Percentiles rank a stretch among this genome's conserved stretches.
Evolutionary conservation across 1,140 invertebrate species (phyloP).

Genomic region (Chrysomallon squamiferum): DNA sequence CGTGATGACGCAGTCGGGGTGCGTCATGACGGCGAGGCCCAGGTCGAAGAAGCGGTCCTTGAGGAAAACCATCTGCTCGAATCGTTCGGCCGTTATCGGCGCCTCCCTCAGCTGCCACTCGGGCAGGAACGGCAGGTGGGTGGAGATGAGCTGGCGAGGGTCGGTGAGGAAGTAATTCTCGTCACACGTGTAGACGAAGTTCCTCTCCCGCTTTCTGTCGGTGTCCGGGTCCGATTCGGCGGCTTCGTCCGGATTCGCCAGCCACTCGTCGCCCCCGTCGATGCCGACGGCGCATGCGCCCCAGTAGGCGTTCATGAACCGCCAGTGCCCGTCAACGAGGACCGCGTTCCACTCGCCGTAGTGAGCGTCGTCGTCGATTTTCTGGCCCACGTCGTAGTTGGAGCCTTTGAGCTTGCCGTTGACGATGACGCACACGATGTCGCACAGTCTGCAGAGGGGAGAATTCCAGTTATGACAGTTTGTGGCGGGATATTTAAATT

Average conservation of each 20-base stretch:
- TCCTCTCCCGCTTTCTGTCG: conserved; percentile 18
- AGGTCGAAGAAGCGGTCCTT: conserved; percentile 50
- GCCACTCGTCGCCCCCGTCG: conserved; percentile 20
- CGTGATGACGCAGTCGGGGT: conserved; percentile 30
- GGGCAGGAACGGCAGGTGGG: conserved; percentile 64
- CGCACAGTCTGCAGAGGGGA: conserved; percentile 32
- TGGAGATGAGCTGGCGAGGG: conserved; percentile 65
- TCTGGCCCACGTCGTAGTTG: conserved; percentile 49
- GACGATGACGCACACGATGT: conserved; percentile 50
- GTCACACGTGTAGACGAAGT: conserved; percentile 52
- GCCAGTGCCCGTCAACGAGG: conserved; percentile 41
- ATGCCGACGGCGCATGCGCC: conserved; percentile 45
- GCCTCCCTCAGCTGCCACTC: conserved; percentile 42
- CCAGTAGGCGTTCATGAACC: conserved; percentile 54
- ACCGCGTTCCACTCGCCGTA: conserved; percentile 55
- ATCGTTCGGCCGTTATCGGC: conserved; percentile 32
- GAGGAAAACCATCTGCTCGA: conserved; percentile 46
- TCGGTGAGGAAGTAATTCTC: conserved; percentile 67
- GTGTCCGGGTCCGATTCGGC: conserved; percentile 20
- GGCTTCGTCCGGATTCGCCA: conserved; percentile 16
- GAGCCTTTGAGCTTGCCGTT: conserved; percentile 50
- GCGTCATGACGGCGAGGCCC: conserved; percentile 31
- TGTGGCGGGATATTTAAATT: no score
- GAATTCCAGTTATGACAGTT: no score
- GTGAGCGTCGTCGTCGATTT: conserved; percentile 39